phyloP scores from a whole-genome alignment of 2,113 vertebrate genomes.

The Okapia johnstoni region DNA sequence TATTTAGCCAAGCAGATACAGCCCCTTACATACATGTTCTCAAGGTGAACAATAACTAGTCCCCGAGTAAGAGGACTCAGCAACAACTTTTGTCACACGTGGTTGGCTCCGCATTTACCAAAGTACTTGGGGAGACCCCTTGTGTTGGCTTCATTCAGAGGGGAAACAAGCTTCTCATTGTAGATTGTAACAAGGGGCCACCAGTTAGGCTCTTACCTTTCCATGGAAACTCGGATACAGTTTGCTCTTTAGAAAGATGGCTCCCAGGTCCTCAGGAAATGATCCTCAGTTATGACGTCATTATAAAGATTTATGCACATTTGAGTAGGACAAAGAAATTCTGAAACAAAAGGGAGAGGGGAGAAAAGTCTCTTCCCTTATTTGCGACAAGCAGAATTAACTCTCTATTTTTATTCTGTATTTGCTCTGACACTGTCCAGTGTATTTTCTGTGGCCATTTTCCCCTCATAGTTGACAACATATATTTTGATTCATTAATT shows the following conservation, averaged over 20 bases:
- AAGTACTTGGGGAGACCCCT: background rate
- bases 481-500: background rate
- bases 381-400: background rate
- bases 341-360: background rate
- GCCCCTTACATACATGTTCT: background rate
- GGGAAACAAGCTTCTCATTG: background rate
- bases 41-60: background rate
- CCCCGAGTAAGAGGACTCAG: background rate
- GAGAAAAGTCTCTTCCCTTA: background rate
- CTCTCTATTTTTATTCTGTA: background rate
- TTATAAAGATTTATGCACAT: background rate
- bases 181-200: background rate
- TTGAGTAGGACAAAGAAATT: background rate
- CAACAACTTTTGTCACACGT: background rate
- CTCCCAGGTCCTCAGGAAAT: background rate
- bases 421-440: background rate
- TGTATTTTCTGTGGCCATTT: background rate
- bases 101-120: background rate
- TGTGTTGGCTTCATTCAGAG: background rate
- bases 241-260: background rate
- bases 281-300: background rate
- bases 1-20: background rate
- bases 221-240: background rate
- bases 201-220: background rate
- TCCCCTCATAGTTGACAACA: background rate